A percentile compares a stretch with the other conserved stretches of the same genome.
These are phyloP conservation scores for Glyphotaelius pellucidus DNA, from an alignment of 2,888 invertebrate species.

Conservation along the genomic window DNA sequence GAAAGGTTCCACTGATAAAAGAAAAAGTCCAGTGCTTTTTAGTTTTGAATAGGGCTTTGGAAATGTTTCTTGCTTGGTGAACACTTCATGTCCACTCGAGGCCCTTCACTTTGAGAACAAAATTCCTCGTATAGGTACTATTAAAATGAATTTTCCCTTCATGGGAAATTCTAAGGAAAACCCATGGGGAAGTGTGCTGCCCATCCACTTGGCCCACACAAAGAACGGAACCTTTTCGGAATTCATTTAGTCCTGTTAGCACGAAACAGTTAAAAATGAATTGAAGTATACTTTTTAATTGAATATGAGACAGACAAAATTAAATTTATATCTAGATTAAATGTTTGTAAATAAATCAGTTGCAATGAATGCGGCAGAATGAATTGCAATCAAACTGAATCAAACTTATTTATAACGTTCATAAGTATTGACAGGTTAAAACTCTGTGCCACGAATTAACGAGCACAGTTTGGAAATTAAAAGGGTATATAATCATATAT, in stretches of 20 bases:
- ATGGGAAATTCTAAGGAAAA: neutral
- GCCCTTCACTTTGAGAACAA: constrained; percentile 1
- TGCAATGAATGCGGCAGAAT: too few species aligned
- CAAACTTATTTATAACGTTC: neutral
- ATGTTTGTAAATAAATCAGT: neutral
- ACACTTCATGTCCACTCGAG: neutral
- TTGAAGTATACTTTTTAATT: neutral
- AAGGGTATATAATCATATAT: neutral
- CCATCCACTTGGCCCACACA: neutral
- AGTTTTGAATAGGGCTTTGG: neutral
- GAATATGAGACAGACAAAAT: neutral
- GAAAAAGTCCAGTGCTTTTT: neutral
- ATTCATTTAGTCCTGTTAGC: neutral
- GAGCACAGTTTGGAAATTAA: neutral
- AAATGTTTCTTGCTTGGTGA: constrained; percentile 7
- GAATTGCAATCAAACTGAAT: too few species aligned
- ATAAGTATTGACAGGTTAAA: neutral
- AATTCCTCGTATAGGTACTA: neutral
- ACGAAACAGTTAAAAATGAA: neutral
- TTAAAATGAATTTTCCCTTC: constrained; percentile 12
- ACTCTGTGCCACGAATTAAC: neutral
- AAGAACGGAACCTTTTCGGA: constrained; percentile 10
- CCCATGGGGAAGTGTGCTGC: neutral
- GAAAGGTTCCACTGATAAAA: neutral
- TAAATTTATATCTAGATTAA: neutral